These are phyloP conservation scores for Pristionchus maxplancki DNA, from an alignment of 2,888 invertebrate genomes.

Conservation along the genomic window DNA sequence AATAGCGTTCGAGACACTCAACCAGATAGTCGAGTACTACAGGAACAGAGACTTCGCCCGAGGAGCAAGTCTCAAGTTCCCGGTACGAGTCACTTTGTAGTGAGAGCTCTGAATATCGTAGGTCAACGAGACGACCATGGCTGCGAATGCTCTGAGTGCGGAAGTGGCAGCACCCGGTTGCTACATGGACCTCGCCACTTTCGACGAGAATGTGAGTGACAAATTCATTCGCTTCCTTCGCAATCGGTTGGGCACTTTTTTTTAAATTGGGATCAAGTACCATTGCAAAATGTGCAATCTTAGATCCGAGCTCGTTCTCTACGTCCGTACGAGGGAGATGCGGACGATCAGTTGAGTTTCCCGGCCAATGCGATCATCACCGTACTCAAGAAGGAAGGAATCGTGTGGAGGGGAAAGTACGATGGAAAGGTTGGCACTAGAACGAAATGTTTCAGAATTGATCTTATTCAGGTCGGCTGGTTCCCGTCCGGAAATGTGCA, in stretches of 20 bases:
- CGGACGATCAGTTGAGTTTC: conserved; percentile 93
- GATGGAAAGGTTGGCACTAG: conserved; percentile 55
- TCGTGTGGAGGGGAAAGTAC: conserved; percentile 65
- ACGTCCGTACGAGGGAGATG: conserved; percentile 88
- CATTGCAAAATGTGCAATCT: no score
- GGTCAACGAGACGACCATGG: conserved; percentile 73
- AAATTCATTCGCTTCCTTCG: neutral
- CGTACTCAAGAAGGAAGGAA: conserved; percentile 89
- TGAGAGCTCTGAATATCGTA: neutral
- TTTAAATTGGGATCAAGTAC: no score
- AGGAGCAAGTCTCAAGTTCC: conserved; percentile 88
- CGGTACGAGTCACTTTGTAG: conserved; percentile 54
- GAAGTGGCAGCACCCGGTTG: conserved; percentile 68
- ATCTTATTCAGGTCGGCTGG: conserved; percentile 58
- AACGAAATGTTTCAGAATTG: no score
- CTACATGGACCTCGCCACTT: conserved; percentile 73
- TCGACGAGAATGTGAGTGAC: conserved; percentile 56
- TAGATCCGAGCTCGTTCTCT: conserved; percentile 70
- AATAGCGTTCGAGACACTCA: conserved; percentile 96
- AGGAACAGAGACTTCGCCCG: conserved; percentile 92
- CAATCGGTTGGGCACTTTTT: no score
- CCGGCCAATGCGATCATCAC: conserved; percentile 93
- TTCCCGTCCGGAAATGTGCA: conserved; percentile 74
- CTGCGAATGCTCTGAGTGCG: conserved; percentile 61
- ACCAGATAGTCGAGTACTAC: conserved; percentile 93